Evolutionary conservation across 2,113 vertebrate species (phyloP).

Genomic region (Tachycineta bicolor): DNA sequence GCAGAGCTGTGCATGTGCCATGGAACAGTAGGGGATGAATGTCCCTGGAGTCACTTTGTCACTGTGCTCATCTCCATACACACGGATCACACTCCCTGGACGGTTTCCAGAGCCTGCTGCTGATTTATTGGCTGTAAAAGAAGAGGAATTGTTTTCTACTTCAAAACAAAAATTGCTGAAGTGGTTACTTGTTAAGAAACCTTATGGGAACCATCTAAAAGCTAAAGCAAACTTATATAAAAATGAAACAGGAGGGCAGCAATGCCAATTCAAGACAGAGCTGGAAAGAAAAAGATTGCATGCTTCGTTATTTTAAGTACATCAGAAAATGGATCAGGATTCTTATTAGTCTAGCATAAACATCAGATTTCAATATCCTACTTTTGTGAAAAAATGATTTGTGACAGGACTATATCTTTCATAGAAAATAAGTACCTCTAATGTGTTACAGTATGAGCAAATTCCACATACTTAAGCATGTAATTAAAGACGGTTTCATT

Average conservation of each 20-base stretch:
- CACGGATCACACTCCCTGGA: conserved; percentile 86
- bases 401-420: neutral
- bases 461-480: neutral
- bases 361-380: conserved; percentile 54
- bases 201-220: conserved; percentile 75
- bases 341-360: conserved; percentile 82
- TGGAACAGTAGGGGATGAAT: conserved; percentile 94
- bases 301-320: conserved; percentile 78
- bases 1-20: conserved; percentile 96
- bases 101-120: conserved; percentile 80
- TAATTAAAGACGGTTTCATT: conserved; percentile 22
- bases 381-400: conserved; percentile 29
- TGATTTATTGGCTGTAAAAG: conserved; percentile 81
- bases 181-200: conserved; percentile 70
- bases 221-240: conserved; percentile 79
- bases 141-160: conserved; percentile 49
- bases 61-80: conserved; percentile 92
- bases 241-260: conserved; percentile 74
- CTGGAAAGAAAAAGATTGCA: conserved; percentile 77
- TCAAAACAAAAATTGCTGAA: conserved; percentile 12
- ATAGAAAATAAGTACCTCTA: conserved; percentile 2
- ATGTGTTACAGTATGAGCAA: neutral
- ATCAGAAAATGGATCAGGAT: conserved; percentile 79
- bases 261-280: conserved; percentile 81
- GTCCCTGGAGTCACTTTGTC: conserved; percentile 96